Evolutionary conservation across 92 coral and sea anemone genomes (phyloP).

Genomic region (Porites divaricata): DNA sequence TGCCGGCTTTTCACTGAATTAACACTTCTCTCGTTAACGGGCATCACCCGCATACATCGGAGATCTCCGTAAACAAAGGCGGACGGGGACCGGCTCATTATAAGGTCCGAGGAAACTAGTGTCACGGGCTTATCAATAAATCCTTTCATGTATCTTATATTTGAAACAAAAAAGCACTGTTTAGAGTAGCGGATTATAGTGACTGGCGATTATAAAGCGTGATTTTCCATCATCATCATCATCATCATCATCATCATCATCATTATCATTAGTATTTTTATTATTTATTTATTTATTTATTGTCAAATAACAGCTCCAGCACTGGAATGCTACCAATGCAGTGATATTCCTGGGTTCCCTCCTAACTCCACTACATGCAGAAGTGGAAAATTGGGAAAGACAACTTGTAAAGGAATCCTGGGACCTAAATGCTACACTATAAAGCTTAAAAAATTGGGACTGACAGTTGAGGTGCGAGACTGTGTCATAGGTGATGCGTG

Average conservation of each 20-base stretch:
- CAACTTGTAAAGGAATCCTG: neutral
- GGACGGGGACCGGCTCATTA: neutral
- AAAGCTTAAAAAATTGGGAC: neutral
- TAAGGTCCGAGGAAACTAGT: neutral
- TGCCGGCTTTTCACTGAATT: neutral
- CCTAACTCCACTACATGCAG: neutral
- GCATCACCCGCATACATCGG: constrained; percentile 3
- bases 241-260: too few relatives aligned
- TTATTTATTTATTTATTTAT: too few relatives aligned
- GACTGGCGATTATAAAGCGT: neutral
- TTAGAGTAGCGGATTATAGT: neutral
- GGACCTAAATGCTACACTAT: neutral
- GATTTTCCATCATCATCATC: too few relatives aligned
- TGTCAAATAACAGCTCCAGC: neutral
- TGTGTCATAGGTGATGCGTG: neutral
- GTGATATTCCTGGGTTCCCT: neutral
- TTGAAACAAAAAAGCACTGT: neutral
- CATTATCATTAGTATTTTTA: too few relatives aligned
- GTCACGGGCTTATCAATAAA: neutral
- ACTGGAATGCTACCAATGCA: neutral
- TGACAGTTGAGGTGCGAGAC: neutral
- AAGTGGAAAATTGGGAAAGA: neutral
- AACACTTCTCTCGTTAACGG: neutral
- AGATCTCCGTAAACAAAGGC: neutral
- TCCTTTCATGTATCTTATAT: neutral